phyloP scores from a whole-genome alignment of 2,113 vertebrate genomes.

The Atlantisia rogersi region DNA sequence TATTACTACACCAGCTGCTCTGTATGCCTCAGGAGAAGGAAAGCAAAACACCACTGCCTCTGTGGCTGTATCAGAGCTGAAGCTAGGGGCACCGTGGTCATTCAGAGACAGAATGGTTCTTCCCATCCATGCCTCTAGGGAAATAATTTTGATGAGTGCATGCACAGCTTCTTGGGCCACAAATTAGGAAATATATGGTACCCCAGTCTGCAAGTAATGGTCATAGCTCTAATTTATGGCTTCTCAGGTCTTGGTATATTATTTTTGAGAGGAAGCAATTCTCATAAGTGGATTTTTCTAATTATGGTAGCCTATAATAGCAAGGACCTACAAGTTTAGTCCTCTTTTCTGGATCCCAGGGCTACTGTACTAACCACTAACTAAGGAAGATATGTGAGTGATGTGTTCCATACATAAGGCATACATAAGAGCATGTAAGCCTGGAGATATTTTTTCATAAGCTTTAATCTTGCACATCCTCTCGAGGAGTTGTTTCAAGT shows the following conservation, averaged over 20 bases:
- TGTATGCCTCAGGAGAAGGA: background rate
- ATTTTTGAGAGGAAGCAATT: background rate
- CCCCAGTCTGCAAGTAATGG: background rate
- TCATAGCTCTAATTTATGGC: background rate
- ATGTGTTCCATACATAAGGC: background rate
- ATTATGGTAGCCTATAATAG: background rate
- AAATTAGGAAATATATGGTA: background rate
- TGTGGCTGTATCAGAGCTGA: background rate
- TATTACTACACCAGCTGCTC: background rate
- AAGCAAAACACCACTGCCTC: background rate
- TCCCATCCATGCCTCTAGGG: accelerated
- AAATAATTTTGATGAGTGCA: background rate
- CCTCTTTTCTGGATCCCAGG: background rate
- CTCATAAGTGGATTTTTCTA: background rate
- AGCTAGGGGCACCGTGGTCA: background rate
- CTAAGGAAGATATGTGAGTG: background rate
- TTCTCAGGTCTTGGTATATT: background rate
- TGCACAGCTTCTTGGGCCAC: background rate
- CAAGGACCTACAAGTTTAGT: background rate
- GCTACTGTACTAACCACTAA: background rate
- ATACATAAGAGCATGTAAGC: background rate
- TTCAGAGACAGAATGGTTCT: background rate
- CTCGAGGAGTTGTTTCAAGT: background rate
- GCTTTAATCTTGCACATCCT: background rate
- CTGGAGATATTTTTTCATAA: background rate